These are phyloP conservation scores for Pediacus dermestoides DNA, from an alignment of 2,888 invertebrate species.

Conservation along the genomic window DNA sequence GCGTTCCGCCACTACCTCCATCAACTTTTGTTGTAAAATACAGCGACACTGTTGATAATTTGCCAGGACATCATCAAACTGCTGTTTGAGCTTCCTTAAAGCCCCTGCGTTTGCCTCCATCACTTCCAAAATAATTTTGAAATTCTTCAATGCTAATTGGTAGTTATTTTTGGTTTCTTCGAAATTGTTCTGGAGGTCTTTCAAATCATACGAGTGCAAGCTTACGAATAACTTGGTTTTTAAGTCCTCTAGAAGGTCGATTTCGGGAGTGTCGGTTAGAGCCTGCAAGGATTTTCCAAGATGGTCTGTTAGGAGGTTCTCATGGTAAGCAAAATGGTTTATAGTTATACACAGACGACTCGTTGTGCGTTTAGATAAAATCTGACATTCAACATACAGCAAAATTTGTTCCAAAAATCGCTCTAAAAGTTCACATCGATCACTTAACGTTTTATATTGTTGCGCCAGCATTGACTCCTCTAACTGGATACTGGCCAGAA, in stretches of 20 bases:
- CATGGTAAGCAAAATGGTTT: constrained; percentile 25
- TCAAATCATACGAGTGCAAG: constrained; percentile 24
- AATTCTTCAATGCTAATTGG: constrained; percentile 42
- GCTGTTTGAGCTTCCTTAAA: constrained; percentile 38
- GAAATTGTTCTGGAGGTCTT: constrained; percentile 26
- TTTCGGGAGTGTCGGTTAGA: constrained; percentile 20
- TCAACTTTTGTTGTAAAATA: constrained; percentile 37
- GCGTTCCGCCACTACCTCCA: constrained; percentile 31
- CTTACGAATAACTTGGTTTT: constrained; percentile 28
- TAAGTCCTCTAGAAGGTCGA: constrained; percentile 24
- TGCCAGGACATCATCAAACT: constrained; percentile 41
- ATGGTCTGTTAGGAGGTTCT: constrained; percentile 23
- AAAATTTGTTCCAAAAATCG: constrained; percentile 29
- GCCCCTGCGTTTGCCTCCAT: constrained; percentile 37
- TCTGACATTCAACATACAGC: constrained; percentile 33
- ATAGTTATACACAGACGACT: constrained; percentile 26
- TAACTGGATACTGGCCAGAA: constrained; percentile 31
- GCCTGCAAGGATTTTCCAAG: constrained; percentile 21
- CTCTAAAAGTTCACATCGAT: constrained; percentile 29
- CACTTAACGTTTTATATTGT: constrained; percentile 26
- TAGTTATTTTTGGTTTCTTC: constrained; percentile 35
- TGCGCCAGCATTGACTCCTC: constrained; percentile 30
- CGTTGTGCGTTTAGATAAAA: constrained; percentile 31
- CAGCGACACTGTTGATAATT: constrained; percentile 40
- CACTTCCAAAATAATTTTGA: constrained; percentile 42